These are phyloP conservation scores for Myiagra hebetior DNA, from an alignment of 2,113 vertebrate species.

Conservation along the genomic window DNA sequence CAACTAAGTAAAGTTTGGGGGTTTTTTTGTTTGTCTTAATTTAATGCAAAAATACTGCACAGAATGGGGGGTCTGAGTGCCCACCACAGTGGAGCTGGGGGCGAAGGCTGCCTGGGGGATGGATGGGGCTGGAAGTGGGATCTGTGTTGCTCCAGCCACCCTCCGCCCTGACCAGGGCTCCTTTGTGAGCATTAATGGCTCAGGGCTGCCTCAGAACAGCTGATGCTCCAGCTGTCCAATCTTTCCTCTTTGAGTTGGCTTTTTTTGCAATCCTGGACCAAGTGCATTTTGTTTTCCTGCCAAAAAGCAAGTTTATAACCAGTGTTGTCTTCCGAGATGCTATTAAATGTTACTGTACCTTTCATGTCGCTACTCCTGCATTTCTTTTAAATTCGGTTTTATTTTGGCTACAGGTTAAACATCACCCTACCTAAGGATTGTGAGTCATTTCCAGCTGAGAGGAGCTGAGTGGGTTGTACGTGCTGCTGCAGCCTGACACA, in stretches of 20 bases:
- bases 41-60: constrained; percentile 53
- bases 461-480: not conserved
- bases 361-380: fast-evolving
- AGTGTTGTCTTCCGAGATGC: constrained; percentile 59
- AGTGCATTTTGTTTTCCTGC: constrained; percentile 67
- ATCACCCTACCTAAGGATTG: not conserved
- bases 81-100: not conserved
- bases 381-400: not conserved
- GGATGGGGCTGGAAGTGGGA: not conserved
- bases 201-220: not conserved
- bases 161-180: not conserved
- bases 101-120: not conserved
- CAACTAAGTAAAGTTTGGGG: not conserved
- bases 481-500: not conserved
- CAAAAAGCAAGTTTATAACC: constrained; percentile 65
- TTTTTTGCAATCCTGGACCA: constrained; percentile 50
- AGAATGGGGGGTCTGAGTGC: not conserved
- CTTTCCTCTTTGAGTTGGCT: constrained; percentile 7
- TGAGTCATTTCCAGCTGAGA: constrained; percentile 4
- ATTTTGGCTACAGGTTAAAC: constrained; percentile 17
- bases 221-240: not conserved
- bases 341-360: constrained; percentile 71
- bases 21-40: not conserved
- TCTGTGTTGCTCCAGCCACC: not conserved
- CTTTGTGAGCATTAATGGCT: not conserved